These are phyloP conservation scores for Anthopleura xanthogrammica DNA, from an alignment of 92 coral and sea anemone genomes.

Conservation along the genomic window DNA sequence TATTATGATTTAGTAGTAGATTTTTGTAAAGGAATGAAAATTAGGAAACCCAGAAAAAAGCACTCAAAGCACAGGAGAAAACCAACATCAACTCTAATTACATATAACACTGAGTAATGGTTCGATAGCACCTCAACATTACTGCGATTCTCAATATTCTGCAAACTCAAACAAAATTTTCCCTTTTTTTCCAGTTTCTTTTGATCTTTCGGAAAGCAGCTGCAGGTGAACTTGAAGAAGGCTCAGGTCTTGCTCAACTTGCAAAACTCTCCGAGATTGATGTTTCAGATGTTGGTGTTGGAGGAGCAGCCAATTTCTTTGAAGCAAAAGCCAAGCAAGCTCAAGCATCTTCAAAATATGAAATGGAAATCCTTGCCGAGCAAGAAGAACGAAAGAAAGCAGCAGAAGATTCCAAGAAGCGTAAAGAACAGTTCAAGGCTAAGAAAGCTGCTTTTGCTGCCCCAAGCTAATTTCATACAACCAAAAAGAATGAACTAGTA, in stretches of 20 bases:
- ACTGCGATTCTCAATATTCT: no score
- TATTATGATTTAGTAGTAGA: no score
- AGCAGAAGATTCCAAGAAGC: constrained; percentile 78
- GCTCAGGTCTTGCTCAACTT: constrained; percentile 81
- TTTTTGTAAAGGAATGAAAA: no score
- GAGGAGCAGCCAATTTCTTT: constrained; percentile 90
- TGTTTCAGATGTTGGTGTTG: constrained; percentile 93
- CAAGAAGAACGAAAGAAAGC: constrained; percentile 83
- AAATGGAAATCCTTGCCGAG: constrained; percentile 89
- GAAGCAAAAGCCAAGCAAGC: constrained; percentile 87
- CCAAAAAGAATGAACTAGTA: background rate
- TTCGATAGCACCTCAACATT: no score
- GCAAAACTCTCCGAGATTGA: constrained; percentile 85
- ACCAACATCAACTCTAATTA: no score
- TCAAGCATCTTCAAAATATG: constrained; percentile 71
- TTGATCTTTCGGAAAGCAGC: constrained; percentile 95
- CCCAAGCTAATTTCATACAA: constrained; percentile 10
- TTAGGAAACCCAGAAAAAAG: no score
- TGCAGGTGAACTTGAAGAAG: constrained; percentile 88
- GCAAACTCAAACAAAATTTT: background rate
- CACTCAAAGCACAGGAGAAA: no score
- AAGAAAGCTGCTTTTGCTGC: constrained; percentile 88
- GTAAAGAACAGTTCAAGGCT: constrained; percentile 83
- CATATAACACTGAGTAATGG: no score
- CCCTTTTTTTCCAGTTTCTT: constrained; percentile 70